Evolutionary conservation across 2,888 invertebrate genomes (phyloP), one percentile per base, ranked within the genome.

Genomic region (Colletes collaris): DNA sequence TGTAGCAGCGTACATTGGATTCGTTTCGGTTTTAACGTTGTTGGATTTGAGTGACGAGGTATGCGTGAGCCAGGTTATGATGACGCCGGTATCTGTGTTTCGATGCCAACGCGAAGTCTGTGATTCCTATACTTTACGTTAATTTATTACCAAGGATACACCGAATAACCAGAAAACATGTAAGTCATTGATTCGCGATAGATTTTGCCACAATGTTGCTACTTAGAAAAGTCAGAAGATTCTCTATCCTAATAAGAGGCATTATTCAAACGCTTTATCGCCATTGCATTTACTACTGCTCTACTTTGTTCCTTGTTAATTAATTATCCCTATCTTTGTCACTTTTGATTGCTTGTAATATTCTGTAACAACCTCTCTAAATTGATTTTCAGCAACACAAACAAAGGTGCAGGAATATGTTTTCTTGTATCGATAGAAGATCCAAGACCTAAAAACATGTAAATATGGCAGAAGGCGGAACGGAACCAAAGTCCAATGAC

Each of bases 381-480:
- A n/a, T 10, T 3, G 4, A 11, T 16, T 2, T 10, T 4, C 11
- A 19, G 13, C 13, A 19, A 66, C n/a, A 13, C 13, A 50, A 3
- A 13, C 13, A 7, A 49, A n/a, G 13, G 7, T 13, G 7, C 52
- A n/a, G 7, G 2, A 27, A 13, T 16, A 8, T 19, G 10, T 50
- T 59, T 66, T 53, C 27, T 58, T 67, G 3, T 10, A n/a, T 60
- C 19, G 19, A 49, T 62, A 76, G 80, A 76, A 62, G 70, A 58
- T 27, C 16, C 10, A 55, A 65, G 13, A 66, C 8, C 35, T 56
- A 76, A 76, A 67, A 73, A 63, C 69, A 69, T 79, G 76, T 79
- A 76, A 86, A 67, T 79, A 91, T 91, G 91, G 91, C 90, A 60
- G 91, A 91, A 75, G 89, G 90, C 58, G 89, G 88, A 71, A 78